Percentiles rank a stretch among this genome's conserved stretches.
Evolutionary conservation across 2,888 invertebrate species (phyloP).

Genomic region (Caenorhabditis auriculariae): DNA sequence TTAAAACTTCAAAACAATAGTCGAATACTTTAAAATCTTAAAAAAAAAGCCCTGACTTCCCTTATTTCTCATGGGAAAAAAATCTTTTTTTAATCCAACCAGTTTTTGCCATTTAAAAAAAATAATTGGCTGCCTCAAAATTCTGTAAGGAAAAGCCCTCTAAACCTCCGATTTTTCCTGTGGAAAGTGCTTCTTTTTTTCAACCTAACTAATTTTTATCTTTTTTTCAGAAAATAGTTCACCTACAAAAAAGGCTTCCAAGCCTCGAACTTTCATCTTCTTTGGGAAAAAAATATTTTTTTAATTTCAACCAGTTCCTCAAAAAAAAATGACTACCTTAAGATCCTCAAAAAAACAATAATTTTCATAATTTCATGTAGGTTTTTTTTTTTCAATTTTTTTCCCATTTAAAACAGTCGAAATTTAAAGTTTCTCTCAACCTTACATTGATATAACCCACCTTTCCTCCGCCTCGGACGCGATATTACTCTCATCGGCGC

Average conservation of each 20-base stretch:
- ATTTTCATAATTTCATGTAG: not conserved
- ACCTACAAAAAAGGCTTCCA: no score
- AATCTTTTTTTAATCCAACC: not conserved
- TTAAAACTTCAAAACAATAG: not conserved
- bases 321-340: not conserved
- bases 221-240: not conserved
- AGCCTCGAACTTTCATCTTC: no score
- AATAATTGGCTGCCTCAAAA: not conserved
- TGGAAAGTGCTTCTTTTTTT: not conserved
- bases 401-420: not conserved
- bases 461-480: constrained; percentile 2
- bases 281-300: not conserved
- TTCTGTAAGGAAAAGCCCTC: not conserved
- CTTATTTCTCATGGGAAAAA: not conserved
- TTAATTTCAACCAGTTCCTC: not conserved
- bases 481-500: constrained; percentile 1
- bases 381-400: not conserved
- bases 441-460: no score
- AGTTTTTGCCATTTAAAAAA: not conserved
- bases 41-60: not conserved
- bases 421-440: not conserved
- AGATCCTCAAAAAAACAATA: not conserved
- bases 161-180: not conserved
- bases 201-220: not conserved
- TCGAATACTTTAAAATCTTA: not conserved